Evolutionary conservation across 2,888 invertebrate species (phyloP).

Genomic region (Andrena chrysosceles): DNA sequence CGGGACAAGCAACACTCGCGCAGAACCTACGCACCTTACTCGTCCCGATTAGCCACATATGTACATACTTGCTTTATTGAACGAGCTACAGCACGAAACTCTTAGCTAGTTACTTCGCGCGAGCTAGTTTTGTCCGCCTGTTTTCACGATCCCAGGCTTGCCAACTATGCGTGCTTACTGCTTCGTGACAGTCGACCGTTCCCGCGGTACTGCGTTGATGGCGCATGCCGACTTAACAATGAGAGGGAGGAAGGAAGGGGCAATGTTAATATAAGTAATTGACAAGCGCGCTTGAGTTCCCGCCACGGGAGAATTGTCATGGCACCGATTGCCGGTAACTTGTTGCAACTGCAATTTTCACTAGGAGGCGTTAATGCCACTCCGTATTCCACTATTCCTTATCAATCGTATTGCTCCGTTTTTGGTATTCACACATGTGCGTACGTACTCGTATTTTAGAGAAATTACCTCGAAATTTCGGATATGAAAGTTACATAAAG

Average conservation of each 20-base stretch:
- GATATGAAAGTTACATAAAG: background rate
- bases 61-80: constrained; percentile 30
- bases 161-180: constrained; percentile 42
- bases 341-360: constrained; percentile 37
- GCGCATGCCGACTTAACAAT: constrained; percentile 14
- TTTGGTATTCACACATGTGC: background rate
- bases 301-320: constrained; percentile 44
- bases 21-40: constrained; percentile 15
- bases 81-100: constrained; percentile 34
- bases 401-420: background rate
- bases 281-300: constrained; percentile 39
- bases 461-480: too few species aligned
- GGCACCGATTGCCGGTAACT: constrained; percentile 62
- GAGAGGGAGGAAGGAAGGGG: constrained; percentile 14
- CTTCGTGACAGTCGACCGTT: background rate
- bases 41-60: constrained; percentile 35
- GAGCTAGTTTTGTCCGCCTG: constrained; percentile 54
- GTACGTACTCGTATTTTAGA: background rate
- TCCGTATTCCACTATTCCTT: background rate
- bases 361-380: constrained; percentile 47
- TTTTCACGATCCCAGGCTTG: constrained; percentile 39
- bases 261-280: constrained; percentile 47
- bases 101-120: constrained; percentile 55
- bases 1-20: constrained; percentile 40
- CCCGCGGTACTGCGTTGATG: constrained; percentile 5